Base-by-base conservation (phyloP, 2,888 invertebrate species). In the Schizotus pectinicornis region DNA sequence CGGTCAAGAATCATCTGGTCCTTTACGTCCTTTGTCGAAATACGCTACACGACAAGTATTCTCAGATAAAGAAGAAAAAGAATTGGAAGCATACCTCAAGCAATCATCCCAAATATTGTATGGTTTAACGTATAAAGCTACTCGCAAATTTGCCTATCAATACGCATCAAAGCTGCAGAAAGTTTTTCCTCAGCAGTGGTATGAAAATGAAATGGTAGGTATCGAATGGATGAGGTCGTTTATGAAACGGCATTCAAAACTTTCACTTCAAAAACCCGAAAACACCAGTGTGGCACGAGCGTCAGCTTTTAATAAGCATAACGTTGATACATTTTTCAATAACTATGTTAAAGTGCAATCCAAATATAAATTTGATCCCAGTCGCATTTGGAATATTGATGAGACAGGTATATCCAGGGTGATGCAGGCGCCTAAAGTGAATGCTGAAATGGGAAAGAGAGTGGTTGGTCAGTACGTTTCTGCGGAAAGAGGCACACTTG, bases 401-500 rank as follows among this genome's bases (percentile, higher is more conserved):
- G 52, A 61, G 48, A 59, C 37, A n/a, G 63, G 59, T 8, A 32
- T 37, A 35, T 63, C 61, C 39, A 48, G 3, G 2, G 22, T 22
- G 5, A 22, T 22, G 22, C n/a, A n/a, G n/a, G n/a, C n/a, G n/a
- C n/a, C n/a, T n/a, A n/a, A n/a, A n/a, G n/a, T n/a, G n/a, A n/a
- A n/a, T n/a, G n/a, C 22, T 22, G 22, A 22, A 22, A 22, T 22
- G 22, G 22, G 22, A 22, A 22, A 22, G 5, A 22, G 2, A 22
- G 5, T 22, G 22, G 22, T 69, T 9, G 63, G 60, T 7, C 57
- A 63, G 46, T 14, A 43, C 41, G 56, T 61, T 14, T 64, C 64
- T 41, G 58, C 60, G 5, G 67, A 70, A 59, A 47, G 68, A 11
- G 66, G 67, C 14, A 32, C 45, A 35, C 50, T 64, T 1, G 60